Evolutionary conservation across 2,888 invertebrate species (phyloP).

Genomic region (Pogonocherus hispidulus): DNA sequence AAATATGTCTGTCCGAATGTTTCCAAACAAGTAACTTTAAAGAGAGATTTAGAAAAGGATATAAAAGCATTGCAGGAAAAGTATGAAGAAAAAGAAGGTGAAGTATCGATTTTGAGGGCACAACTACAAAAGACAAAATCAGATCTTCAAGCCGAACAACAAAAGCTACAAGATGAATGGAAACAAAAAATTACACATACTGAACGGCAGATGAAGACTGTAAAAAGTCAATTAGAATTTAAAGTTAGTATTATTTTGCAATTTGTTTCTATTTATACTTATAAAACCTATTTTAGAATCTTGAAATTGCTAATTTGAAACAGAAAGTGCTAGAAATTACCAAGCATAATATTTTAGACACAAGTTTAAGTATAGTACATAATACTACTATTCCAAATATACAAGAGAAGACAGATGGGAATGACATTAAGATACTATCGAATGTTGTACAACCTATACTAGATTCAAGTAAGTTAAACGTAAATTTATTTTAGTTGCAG

Average conservation of each 20-base stretch:
- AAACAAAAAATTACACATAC: slow-evolving; percentile 68
- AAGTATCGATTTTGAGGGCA: slow-evolving; percentile 72
- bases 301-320: slow-evolving; percentile 73
- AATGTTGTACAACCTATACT: slow-evolving; percentile 37
- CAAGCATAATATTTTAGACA: slow-evolving; percentile 37
- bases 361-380: slow-evolving; percentile 36
- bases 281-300: slow-evolving; percentile 67
- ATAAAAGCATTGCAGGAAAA: slow-evolving; percentile 65
- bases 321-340: slow-evolving; percentile 66
- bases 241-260: slow-evolving; percentile 67
- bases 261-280: neutral
- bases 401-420: neutral
- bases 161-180: slow-evolving; percentile 70
- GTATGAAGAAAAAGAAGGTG: slow-evolving; percentile 73
- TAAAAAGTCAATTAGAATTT: slow-evolving; percentile 72
- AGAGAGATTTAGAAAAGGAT: slow-evolving; percentile 48
- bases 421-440: neutral
- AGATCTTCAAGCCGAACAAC: slow-evolving; percentile 67
- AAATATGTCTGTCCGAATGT: slow-evolving; percentile 20
- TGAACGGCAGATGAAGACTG: slow-evolving; percentile 68
- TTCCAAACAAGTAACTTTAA: slow-evolving; percentile 32
- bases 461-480: slow-evolving; percentile 40
- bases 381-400: slow-evolving; percentile 24
- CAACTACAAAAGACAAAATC: slow-evolving; percentile 71
- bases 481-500: neutral